Evolutionary conservation across 2,113 vertebrate genomes (phyloP), one percentile per base, ranked within the genome.

Genomic region (Tiliqua scincoides): DNA sequence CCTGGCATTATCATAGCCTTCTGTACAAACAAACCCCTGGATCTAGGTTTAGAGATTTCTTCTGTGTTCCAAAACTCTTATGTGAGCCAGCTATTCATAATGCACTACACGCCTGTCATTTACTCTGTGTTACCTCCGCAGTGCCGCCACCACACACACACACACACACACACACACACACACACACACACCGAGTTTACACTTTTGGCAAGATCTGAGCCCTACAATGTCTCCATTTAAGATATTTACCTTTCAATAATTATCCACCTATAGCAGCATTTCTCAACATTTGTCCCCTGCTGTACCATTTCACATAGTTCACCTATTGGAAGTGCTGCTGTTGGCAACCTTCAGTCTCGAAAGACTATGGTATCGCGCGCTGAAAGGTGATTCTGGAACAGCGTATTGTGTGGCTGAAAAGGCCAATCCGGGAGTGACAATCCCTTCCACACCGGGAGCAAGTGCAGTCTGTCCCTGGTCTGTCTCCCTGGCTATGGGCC

Each of bases 201-300:
- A 75, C 8, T 9, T 59, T 32, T 57, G 10, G 52, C 20, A 54
- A 65, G 14, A 32, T 7, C 6, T 2, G 0, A 14, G 11, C 15
- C 2, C 30, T 1, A 0, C 0, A 73, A 2, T 0, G 1, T 8
- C 5, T 2, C 0, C 35, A 10, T 0, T 1, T 6, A 63, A 79
- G 11, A 0, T 63, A 18, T 88, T 67, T 3, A 32, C 21, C 35
- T 40, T 79, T 17, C 1, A 72, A 1, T 48, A 82, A 27, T 72
- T 59, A 57, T 6, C 43, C 68, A 74, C 70, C 37, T n/a, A n/a
- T 43, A 62, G 0, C 61, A 27, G 48, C 1, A 57, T n/a, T n/a
- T n/a, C n/a, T n/a, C n/a, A n/a, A n/a, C n/a, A n/a, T n/a, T n/a
- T n/a, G n/a, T n/a, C n/a, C n/a, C n/a, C n/a, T n/a, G n/a, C n/a